Evolutionary conservation across 2,888 invertebrate genomes (phyloP).

Genomic region (Eupithecia exiguata): DNA sequence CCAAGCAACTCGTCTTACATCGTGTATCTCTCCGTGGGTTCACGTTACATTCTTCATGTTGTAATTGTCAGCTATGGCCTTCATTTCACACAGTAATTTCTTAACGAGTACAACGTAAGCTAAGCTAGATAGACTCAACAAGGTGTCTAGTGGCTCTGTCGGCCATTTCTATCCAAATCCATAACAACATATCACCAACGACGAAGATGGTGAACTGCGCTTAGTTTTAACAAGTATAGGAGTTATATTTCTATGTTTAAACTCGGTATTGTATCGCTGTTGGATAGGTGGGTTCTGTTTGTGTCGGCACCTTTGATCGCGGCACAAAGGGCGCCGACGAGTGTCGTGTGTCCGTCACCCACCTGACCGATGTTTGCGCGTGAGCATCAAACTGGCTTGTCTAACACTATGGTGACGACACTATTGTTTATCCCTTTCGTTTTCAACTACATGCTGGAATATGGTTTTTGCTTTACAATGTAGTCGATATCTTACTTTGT

Average conservation of each 20-base stretch:
- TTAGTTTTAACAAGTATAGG: constrained; percentile 26
- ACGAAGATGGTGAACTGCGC: background rate
- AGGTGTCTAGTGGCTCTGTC: constrained; percentile 71
- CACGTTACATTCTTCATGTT: background rate
- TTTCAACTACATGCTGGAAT: constrained; percentile 28
- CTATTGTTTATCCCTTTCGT: constrained; percentile 39
- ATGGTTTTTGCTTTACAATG: constrained; percentile 5
- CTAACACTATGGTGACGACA: constrained; percentile 47
- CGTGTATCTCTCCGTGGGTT: background rate
- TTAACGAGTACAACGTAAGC: constrained; percentile 58
- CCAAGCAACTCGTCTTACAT: background rate
- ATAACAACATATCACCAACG: background rate
- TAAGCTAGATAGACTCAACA: constrained; percentile 77
- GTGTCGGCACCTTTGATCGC: constrained; percentile 78
- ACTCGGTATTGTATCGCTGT: constrained; percentile 45
- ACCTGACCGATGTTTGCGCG: constrained; percentile 76
- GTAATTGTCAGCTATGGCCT: constrained; percentile 28
- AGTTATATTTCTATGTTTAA: constrained; percentile 30
- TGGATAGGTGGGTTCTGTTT: constrained; percentile 57
- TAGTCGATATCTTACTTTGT: background rate
- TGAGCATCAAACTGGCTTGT: constrained; percentile 50
- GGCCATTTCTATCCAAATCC: constrained; percentile 36
- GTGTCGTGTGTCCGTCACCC: constrained; percentile 77
- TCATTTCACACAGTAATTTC: constrained; percentile 58
- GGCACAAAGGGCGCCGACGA: constrained; percentile 77